phyloP scores from a whole-genome alignment of 2,113 vertebrate genomes.

The Stercorarius parasiticus region DNA sequence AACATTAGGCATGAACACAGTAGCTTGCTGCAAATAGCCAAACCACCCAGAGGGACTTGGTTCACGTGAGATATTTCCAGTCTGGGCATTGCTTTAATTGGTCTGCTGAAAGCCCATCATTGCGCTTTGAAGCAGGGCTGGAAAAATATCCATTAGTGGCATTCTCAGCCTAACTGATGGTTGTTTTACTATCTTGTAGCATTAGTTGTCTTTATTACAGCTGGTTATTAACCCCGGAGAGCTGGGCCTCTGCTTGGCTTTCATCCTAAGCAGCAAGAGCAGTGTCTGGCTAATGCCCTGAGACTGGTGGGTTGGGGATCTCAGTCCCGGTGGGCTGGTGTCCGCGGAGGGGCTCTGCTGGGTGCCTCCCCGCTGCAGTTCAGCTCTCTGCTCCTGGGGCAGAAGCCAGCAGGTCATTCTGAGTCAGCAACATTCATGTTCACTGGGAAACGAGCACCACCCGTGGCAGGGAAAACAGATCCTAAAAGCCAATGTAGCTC shows the following conservation, averaged over 20 bases:
- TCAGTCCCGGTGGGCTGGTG: not conserved
- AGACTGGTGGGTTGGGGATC: not conserved
- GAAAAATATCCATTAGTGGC: slow-evolving; percentile 5
- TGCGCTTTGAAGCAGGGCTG: not conserved
- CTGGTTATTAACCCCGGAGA: not conserved
- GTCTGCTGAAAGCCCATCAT: not conserved
- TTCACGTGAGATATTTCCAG: not conserved
- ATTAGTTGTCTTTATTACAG: not conserved
- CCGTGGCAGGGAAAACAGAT: not conserved
- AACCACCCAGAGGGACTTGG: not conserved
- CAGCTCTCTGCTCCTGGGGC: not conserved
- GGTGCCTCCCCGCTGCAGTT: not conserved
- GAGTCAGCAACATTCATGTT: not conserved
- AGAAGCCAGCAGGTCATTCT: not conserved
- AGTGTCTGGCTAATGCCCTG: not conserved
- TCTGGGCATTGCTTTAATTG: not conserved
- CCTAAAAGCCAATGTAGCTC: not conserved
- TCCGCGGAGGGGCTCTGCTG: rapidly evolving
- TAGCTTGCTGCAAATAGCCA: not conserved
- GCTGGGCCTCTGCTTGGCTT: not conserved
- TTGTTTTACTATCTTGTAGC: not conserved
- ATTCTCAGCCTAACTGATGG: not conserved
- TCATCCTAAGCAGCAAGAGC: not conserved
- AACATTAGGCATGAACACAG: not conserved
- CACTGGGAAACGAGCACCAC: not conserved